phyloP scores from a whole-genome alignment of 2,797 vertebrate genomes.

The Poeciliopsis presidionis region DNA sequence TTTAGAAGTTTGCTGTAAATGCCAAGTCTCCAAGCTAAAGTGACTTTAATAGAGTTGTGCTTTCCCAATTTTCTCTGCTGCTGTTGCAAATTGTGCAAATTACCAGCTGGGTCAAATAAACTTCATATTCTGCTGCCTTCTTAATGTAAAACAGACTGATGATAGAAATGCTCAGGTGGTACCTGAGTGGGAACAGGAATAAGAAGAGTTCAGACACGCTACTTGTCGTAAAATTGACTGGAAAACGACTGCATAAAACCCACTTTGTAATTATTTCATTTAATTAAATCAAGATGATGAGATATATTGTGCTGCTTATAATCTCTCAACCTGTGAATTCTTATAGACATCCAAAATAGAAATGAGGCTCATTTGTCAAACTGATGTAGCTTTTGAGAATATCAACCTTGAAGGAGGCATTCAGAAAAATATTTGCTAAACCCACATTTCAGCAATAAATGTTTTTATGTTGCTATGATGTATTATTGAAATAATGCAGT shows the following conservation, averaged over 20 bases:
- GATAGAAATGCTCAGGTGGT: conserved; percentile 60
- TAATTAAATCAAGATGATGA: neutral
- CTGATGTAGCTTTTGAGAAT: neutral
- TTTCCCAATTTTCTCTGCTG: conserved; percentile 77
- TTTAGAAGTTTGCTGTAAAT: conserved; percentile 85
- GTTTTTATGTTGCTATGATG: neutral
- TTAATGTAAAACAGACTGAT: conserved; percentile 73
- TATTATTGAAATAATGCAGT: neutral
- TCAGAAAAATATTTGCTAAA: neutral
- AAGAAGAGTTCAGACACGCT: neutral
- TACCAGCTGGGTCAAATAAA: conserved; percentile 78
- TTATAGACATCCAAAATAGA: neutral
- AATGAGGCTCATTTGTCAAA: neutral
- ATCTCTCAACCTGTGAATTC: neutral
- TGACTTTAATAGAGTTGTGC: conserved; percentile 84
- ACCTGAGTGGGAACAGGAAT: conserved; percentile 59
- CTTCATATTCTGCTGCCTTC: conserved; percentile 76
- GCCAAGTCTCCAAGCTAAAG: conserved; percentile 82
- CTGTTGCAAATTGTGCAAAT: conserved; percentile 80
- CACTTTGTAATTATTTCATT: neutral
- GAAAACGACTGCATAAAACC: neutral
- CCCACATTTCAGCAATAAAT: neutral
- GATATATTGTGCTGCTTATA: neutral
- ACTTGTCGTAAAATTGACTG: neutral
- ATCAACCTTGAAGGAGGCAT: neutral